Evolutionary conservation across 2,888 invertebrate genomes (phyloP).

Genomic region (Cephus nigrinus): DNA sequence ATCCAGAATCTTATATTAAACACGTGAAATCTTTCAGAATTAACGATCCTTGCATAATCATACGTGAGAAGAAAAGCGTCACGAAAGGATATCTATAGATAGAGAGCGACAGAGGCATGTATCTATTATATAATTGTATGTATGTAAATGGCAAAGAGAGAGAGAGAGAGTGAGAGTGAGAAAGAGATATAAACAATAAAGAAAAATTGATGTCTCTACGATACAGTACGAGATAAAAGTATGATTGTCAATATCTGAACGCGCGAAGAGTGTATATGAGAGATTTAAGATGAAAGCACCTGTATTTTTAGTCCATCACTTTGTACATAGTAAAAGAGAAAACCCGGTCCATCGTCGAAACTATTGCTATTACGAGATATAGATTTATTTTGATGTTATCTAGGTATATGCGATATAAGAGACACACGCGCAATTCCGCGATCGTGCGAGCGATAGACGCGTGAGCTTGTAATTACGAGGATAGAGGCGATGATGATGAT

Average conservation of each 20-base stretch:
- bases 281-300: conserved; percentile 14
- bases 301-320: conserved; percentile 41
- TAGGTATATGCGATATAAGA: conserved; percentile 55
- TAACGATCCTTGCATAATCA: neutral
- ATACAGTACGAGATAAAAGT: conserved; percentile 1
- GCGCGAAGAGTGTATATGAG: neutral
- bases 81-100: neutral
- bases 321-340: conserved; percentile 42
- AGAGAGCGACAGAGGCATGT: conserved; percentile 1
- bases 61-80: neutral
- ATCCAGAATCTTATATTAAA: neutral
- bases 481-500: conserved; percentile 19
- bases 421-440: conserved; percentile 10
- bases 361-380: conserved; percentile 58
- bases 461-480: conserved; percentile 9
- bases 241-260: neutral
- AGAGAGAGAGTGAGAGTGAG: conserved; percentile 9
- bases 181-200: conserved; percentile 4
- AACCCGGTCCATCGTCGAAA: conserved; percentile 38
- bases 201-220: conserved; percentile 19
- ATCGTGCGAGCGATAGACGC: conserved; percentile 19
- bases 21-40: neutral
- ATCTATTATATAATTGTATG: conserved; percentile 22
- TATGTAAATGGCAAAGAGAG: conserved; percentile 33
- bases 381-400: conserved; percentile 67